Base-by-base conservation (phyloP, 2,888 invertebrate species). In the Monopis laevigella region DNA sequence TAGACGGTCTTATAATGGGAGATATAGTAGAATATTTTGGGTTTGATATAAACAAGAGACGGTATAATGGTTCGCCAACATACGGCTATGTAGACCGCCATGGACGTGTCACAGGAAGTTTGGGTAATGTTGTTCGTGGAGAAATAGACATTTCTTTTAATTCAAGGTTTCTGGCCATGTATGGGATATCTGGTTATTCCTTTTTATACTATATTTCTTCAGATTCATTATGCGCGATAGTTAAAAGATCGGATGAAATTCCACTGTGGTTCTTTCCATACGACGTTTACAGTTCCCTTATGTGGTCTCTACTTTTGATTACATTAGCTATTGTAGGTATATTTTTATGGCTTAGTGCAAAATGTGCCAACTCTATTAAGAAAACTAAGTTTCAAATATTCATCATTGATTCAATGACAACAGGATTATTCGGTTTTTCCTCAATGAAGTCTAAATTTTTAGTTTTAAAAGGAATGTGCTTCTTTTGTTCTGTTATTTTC, bases 71-170 rank as follows among this genome's bases (percentile, higher is more conserved):
- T 32, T 40, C 3, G 54, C 52, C 38, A 26, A 48, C 14, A 17
- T 66, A 56, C 30, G 66, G 67, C 0, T 61, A 54, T 19, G 46
- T 42, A 6, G 26, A 41, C 0, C 32, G 27, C 1, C 40, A 49
- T 2, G 51, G 54, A 2, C 39, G 46, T 3, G 16, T 41, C 2
- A 55, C 51, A 2, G 66, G 66, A 0, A 58, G 56, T 39, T 52
- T 69, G 11, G 60, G 59, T 2, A 55, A 60, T 34, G 45, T 66
- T 1, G 19, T 56, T 11, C 46, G 50, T 2, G 44, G 51, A 4
- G 48, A 58, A 21, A 44, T 63, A 14, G 68, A 69, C 32, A 53
- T 69, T 42, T 67, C 69, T 0, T 69, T 69, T 24, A 66, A 67
- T 48, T 63, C 69, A 2, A 55, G 68, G 40, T 69, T 68, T 43